A percentile compares a stretch with the other conserved stretches of the same genome.
These are phyloP conservation scores for Sitta europaea DNA, from an alignment of 2,113 vertebrate genomes.

Conservation along the genomic window DNA sequence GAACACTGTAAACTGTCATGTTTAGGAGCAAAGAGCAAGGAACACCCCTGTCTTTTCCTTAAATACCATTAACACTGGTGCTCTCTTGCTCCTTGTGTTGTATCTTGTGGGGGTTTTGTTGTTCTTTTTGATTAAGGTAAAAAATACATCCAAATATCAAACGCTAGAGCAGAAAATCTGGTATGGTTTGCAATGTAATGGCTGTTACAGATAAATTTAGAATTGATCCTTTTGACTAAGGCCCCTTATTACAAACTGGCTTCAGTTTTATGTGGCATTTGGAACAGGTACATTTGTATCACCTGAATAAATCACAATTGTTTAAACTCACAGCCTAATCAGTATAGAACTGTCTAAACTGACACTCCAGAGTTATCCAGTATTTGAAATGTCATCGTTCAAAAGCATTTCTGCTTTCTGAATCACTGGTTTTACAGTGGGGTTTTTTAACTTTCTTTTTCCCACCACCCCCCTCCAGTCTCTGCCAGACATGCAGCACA, in stretches of 20 bases:
- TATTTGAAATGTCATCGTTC: not conserved
- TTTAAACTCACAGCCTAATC: not conserved
- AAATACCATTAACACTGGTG: not conserved
- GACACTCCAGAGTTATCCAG: not conserved
- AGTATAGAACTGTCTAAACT: not conserved
- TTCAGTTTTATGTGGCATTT: not conserved
- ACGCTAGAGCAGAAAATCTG: not conserved
- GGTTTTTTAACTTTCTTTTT: not conserved
- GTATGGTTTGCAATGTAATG: not conserved
- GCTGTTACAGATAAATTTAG: not conserved
- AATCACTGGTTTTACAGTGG: not conserved
- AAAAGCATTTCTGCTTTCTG: not conserved
- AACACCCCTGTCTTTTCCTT: not conserved
- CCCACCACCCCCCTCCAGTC: conserved; percentile 70
- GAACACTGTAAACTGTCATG: not conserved
- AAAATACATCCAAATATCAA: not conserved
- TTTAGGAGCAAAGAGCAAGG: not conserved
- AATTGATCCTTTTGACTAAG: not conserved
- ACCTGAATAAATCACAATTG: not conserved
- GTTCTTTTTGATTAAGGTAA: not conserved
- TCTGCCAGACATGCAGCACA: conserved; percentile 92
- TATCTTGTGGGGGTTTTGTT: not conserved
- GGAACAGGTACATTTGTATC: not conserved
- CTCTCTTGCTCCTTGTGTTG: not conserved
- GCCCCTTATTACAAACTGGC: not conserved